Evolutionary conservation across 2,888 invertebrate species (phyloP).

Genomic region (Cantharis flavilabris): DNA sequence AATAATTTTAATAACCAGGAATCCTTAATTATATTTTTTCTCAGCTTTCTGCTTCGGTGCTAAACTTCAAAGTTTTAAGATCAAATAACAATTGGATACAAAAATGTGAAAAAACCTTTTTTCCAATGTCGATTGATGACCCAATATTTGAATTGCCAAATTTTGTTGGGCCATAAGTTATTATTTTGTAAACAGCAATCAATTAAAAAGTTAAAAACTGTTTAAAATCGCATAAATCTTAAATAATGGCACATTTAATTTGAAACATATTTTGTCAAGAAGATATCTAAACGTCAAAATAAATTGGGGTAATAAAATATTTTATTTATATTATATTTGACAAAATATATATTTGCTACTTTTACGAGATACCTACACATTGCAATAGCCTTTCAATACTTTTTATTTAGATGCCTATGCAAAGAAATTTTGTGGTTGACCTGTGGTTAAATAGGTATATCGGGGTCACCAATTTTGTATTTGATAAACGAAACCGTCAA

Average conservation of each 20-base stretch:
- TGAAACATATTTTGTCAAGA: constrained; percentile 30
- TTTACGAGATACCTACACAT: no score
- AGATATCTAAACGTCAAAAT: neutral
- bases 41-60: neutral
- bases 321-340: neutral
- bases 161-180: constrained; percentile 13
- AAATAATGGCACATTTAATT: constrained; percentile 25
- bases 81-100: neutral
- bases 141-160: neutral
- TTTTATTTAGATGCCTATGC: no score
- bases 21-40: neutral
- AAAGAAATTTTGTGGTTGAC: no score
- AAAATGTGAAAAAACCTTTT: neutral
- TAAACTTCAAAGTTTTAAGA: neutral
- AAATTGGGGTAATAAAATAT: neutral
- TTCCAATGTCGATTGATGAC: neutral
- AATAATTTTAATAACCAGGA: constrained; percentile 4
- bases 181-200: constrained; percentile 31
- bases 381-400: no score
- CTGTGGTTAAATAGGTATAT: no score
- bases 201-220: constrained; percentile 20
- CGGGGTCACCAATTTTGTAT: no score
- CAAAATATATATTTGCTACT: neutral
- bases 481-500: no score
- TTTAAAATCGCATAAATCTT: constrained; percentile 37